Percentiles rank a stretch among this genome's conserved stretches.
These are phyloP conservation scores for Drosophila serrata DNA, from an alignment of 1,140 invertebrate species.

Conservation along the genomic window DNA sequence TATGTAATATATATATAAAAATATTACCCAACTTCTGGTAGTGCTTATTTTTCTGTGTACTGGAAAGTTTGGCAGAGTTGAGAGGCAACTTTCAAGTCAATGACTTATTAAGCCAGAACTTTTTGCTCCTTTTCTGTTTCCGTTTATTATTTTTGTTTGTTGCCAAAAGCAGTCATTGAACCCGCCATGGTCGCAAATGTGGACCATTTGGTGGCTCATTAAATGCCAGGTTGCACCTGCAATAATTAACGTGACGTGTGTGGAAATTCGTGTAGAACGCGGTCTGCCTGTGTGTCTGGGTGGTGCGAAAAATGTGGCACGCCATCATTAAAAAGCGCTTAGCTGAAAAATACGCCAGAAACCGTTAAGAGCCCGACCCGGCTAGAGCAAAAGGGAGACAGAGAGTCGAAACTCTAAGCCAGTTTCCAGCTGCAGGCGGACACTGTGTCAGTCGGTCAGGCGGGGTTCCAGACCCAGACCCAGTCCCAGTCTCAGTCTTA, in stretches of 20 bases:
- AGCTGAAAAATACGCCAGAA: constrained; percentile 57
- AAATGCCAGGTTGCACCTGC: constrained; percentile 67
- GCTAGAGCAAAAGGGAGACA: constrained; percentile 32
- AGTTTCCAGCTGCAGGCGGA: constrained; percentile 31
- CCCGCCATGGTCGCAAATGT: constrained; percentile 43
- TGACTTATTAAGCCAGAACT: constrained; percentile 45
- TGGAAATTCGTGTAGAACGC: constrained; percentile 67
- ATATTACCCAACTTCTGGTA: neutral
- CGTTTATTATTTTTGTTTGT: neutral
- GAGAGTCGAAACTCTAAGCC: constrained; percentile 30
- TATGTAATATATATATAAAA: neutral
- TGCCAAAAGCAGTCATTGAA: constrained; percentile 64
- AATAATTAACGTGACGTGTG: constrained; percentile 67
- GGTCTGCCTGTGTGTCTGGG: constrained; percentile 6
- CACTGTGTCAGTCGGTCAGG: constrained; percentile 77
- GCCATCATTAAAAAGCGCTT: constrained; percentile 80
- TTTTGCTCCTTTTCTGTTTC: constrained; percentile 3
- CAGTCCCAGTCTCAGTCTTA: neutral
- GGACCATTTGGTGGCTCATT: constrained; percentile 59
- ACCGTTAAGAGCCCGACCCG: constrained; percentile 55
- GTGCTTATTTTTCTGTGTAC: neutral
- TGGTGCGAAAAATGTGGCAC: constrained; percentile 75
- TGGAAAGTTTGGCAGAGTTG: neutral
- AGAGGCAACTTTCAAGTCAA: constrained; percentile 29
- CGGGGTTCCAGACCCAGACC: constrained; percentile 45